phyloP scores from a whole-genome alignment of 2,797 vertebrate genomes.

The Cynopterus sphinx region DNA sequence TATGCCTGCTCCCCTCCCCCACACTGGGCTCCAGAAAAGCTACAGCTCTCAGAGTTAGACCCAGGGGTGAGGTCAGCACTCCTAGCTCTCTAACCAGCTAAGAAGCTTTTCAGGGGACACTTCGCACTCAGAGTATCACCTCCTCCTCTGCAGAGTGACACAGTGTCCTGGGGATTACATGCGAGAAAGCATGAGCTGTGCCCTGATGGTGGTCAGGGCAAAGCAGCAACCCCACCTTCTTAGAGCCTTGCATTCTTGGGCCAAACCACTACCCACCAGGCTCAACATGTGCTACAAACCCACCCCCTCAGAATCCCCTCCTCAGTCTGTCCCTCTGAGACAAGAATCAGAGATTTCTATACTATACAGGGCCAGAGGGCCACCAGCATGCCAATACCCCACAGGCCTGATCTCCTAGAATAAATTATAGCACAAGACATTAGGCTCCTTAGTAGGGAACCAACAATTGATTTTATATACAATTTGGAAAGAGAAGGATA shows the following conservation, averaged over 20 bases:
- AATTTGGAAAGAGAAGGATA: conserved; percentile 61
- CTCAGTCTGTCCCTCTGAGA: not conserved
- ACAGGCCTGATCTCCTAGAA: not conserved
- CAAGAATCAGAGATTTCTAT: not conserved
- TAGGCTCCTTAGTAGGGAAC: conserved; percentile 26
- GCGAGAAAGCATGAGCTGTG: not conserved
- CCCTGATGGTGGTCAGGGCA: not conserved
- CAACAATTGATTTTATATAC: conserved; percentile 61
- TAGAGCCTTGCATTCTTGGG: not conserved
- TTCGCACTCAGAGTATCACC: not conserved
- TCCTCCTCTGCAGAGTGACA: not conserved
- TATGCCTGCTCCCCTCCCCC: not conserved
- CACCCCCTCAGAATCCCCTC: not conserved
- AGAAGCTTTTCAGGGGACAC: not conserved
- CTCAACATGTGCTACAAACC: not conserved
- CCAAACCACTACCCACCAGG: not conserved
- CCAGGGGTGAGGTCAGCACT: not conserved
- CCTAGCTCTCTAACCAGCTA: not conserved
- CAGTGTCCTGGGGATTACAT: not conserved
- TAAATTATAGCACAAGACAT: conserved; percentile 7
- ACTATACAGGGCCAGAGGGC: not conserved
- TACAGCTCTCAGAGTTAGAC: not conserved
- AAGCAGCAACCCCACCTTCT: not conserved
- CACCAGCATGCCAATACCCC: not conserved
- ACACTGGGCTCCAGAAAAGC: not conserved